Conservation (phyloP, 2,113 vertebrate genomes). For the Glareola pratincola region DNA sequence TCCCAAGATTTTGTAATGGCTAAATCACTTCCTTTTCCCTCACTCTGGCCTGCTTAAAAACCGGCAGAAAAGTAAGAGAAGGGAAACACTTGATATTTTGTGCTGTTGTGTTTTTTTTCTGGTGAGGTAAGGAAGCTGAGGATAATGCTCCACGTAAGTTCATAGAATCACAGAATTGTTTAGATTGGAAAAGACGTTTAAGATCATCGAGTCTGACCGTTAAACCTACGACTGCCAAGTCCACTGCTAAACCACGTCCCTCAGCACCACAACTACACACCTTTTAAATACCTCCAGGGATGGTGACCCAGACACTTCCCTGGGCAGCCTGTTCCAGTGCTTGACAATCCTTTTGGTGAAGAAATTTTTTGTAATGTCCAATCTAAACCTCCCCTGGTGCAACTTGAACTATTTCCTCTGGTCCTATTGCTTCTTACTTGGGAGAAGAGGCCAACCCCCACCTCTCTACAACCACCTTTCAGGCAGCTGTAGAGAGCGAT, state of each 20-base stretch:
- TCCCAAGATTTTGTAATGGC: accelerated
- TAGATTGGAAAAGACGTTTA: background rate
- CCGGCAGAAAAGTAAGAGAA: background rate
- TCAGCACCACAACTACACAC: no score
- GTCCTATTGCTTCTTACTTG: background rate
- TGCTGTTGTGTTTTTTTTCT: background rate
- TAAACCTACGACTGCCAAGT: background rate
- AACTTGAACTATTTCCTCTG: background rate
- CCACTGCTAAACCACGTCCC: background rate
- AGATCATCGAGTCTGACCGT: background rate
- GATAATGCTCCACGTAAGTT: background rate
- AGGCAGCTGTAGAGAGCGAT: background rate
- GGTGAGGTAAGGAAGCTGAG: background rate
- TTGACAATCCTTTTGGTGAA: background rate
- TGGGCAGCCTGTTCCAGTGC: background rate
- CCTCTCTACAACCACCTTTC: background rate
- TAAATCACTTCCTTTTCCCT: background rate
- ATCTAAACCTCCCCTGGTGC: background rate
- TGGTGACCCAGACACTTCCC: background rate
- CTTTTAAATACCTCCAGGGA: background rate
- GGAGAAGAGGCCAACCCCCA: background rate
- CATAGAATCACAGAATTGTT: background rate
- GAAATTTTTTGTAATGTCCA: background rate
- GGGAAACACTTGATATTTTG: background rate
- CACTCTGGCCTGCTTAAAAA: background rate